Evolutionary conservation across 2,888 invertebrate species (phyloP), one percentile per base, ranked within the genome.

Genomic region (Drosophila leonis): DNA sequence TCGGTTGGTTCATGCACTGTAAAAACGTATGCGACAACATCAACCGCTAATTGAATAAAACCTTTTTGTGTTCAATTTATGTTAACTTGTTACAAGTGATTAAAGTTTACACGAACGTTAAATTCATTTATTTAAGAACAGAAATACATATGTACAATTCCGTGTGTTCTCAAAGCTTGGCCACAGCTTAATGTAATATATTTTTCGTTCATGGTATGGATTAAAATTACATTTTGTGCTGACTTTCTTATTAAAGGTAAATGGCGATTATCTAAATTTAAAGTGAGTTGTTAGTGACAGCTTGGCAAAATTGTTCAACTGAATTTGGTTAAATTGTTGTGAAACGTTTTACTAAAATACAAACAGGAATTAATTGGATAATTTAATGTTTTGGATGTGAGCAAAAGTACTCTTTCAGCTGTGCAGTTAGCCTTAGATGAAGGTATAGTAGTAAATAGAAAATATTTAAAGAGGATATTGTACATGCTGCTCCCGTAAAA

Each of bases 1-100:
- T 42, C 20, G 31, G 71, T 13, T 8, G 37, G 37, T 27, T 54
- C 18, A 9, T 35, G 8, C 20, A 51, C 13, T 15, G 33, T 4
- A 20, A 33, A 51, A 51, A 33, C 20, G 33, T 15, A 48, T 10
- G 2, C 12, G 7, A 8, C 20, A 33, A 33, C 24, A 35, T 24
- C 51, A 35, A 31, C 31, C 13, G 31, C 20, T 33, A 49, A 49
- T 49, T 49, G 49, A 49, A 49, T 49, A 49, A 49, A 49, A 20
- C 33, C 49, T 33, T 33, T 31, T 13, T 33, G 31, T 18, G 33
- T 20, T 33, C 49, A 49, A 49, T 20, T 49, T 13, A 31, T 49
- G 49, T 49, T 49, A n/a, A 48, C 29, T 8, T 29, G 46, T n/a
- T 29, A 12, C 7, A 33, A 18, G 31, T 49, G 31, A 49, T 49